Base-by-base conservation (phyloP, 2,113 vertebrate genomes). In the Dryoscopus gambensis region DNA sequence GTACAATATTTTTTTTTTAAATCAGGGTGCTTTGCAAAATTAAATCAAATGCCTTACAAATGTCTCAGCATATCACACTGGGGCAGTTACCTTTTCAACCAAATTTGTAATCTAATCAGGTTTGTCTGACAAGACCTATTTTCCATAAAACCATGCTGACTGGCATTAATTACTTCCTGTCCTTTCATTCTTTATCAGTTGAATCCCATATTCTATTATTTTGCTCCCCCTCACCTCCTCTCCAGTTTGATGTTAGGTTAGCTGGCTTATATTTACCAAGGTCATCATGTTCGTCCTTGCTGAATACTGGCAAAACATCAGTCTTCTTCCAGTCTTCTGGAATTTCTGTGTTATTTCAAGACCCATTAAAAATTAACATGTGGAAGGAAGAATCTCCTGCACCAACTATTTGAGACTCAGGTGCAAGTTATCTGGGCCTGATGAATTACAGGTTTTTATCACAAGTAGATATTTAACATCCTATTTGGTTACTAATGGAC, bases 401-500 rank as follows among this genome's bases (percentile, higher is more conserved):
- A 56, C 39, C 69, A 95, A 93, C 60, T 97, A 37, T 93, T 71
- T 71, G 84, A 96, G 91, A 81, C 68, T 95, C 81, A 78, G 76
- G 76, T 93, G 40, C 86, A 92, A 88, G 35, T 64, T 82, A 96
- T 96, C 95, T 91, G 77, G 68, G 89, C 49, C 93, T 82, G 91
- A 93, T 97, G 73, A 92, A 90, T 95, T 96, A 52, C 89, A 91
- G 64, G 73, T 74, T 96, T 96, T 97, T 95, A 97, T 96, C 94
- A 71, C 55, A 65, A 93, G 39, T 37, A 87, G 91, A 89, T 92
- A 64, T 96, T 97, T 92, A 94, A 89, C 60, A 37, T 92, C 86
- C 93, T 96, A 74, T 93, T 96, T 97, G 56, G 93, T 97, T 95
- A 95, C 95, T 96, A 97, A 97, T 95, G 94, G 94, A 92, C 80